Conservation (phyloP, 2,888 invertebrate species). For the Boloria selene region DNA sequence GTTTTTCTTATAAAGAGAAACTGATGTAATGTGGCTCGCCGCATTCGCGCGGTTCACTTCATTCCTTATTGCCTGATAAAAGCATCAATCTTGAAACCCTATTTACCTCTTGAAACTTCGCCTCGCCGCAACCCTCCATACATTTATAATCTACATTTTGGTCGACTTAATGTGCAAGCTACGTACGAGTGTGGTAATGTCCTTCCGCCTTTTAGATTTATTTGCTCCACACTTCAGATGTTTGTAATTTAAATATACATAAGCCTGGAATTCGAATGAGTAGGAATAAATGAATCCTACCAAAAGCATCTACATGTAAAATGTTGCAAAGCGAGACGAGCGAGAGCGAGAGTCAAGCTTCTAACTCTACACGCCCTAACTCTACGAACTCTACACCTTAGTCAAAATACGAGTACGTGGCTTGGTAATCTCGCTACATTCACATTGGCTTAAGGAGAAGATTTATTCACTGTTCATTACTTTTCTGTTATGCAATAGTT, state of each 20-base stretch:
- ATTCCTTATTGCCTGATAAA: not conserved
- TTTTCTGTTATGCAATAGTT: no score
- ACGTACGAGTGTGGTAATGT: conserved; percentile 1
- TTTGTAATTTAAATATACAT: conserved; percentile 1
- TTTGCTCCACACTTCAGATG: conserved; percentile 1
- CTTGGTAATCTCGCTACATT: no score
- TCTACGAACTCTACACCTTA: no score
- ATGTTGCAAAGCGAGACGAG: no score
- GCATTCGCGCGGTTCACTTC: not conserved
- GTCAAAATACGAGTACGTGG: no score
- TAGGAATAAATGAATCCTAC: not conserved
- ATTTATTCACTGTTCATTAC: no score
- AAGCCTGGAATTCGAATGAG: not conserved
- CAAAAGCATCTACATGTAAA: no score
- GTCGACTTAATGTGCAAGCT: conserved; percentile 8
- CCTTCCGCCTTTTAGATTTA: conserved; percentile 9
- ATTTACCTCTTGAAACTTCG: conserved; percentile 1
- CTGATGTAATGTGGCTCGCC: not conserved
- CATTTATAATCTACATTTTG: conserved; percentile 14
- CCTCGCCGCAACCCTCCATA: not conserved
- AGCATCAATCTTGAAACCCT: conserved; percentile 8
- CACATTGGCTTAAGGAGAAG: no score
- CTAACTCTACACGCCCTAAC: no score
- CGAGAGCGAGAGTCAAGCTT: no score
- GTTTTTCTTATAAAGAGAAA: not conserved